Base-by-base conservation (phyloP, 2,888 invertebrate species). In the Cenopis cana region DNA sequence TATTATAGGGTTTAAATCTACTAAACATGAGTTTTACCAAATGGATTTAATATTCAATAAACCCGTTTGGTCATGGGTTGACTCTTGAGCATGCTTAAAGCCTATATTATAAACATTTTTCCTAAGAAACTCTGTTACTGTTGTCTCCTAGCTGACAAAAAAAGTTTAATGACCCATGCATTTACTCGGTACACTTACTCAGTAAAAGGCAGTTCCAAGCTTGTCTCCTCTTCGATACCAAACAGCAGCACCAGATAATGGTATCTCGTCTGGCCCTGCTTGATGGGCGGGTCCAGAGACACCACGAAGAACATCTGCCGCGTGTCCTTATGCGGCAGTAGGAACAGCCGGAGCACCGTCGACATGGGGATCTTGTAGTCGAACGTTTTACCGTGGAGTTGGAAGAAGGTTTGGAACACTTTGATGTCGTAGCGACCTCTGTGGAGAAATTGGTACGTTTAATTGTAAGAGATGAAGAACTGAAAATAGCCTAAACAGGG, bases 321-420 rank as follows among this genome's bases (percentile, higher is more conserved):
- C n/a, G 96, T 97, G 87, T 99, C 99, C 85, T 98, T 98, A 86
- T 99, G 99, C 0, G 99, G 99, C 65, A 99, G 91, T 41, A 99
- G 93, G 86, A 99, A 99, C 17, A 99, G 91, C 9, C 99, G 95
- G 17, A 99, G 93, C 4, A 99, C 99, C 0, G 99, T 99, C 0
- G 98, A 98, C 96, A 98, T 98, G 0, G 99, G 99, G 79, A 99
- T 99, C 93, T 99, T 99, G 94, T 99, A 99, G 93, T 99, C 99
- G 85, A 99, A 99, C 0, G 99, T 99, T 95, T 99, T 99, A 98
- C 98, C 94, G 96, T 98, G 94, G 64, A 96, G 95, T 82, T 89
- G 90, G 88, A 93, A 91, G 83, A 93, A 91, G 33, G 91, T 87
- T 76, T 97, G 97, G 89, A 98, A 99, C 73, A 99, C 96, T 91